Evolutionary conservation across 2,888 invertebrate genomes (phyloP).

Genomic region (Andrena marginata): DNA sequence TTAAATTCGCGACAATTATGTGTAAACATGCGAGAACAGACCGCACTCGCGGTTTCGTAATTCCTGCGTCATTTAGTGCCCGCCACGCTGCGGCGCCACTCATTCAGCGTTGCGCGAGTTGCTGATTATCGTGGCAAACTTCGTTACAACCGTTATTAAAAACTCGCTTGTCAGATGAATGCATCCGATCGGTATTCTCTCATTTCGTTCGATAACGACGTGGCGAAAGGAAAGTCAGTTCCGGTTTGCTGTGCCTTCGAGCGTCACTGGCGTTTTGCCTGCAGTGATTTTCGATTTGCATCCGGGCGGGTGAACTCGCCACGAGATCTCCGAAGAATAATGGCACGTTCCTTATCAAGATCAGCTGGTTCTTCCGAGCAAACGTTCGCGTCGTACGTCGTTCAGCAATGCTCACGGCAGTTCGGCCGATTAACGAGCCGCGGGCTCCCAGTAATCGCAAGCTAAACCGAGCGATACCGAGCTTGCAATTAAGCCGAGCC

Average conservation of each 20-base stretch:
- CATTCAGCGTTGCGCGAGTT: conserved; percentile 10
- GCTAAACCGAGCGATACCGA: conserved; percentile 2
- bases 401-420: conserved; percentile 1
- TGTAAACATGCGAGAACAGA: conserved; percentile 37
- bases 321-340: background rate
- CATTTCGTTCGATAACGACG: background rate
- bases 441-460: conserved; percentile 12
- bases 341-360: conserved; percentile 5
- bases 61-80: conserved; percentile 44
- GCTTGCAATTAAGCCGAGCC: conserved; percentile 17
- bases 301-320: background rate
- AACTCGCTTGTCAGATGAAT: background rate
- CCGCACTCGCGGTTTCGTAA: conserved; percentile 45
- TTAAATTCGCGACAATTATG: conserved; percentile 63
- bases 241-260: too few relatives aligned
- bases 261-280: too few relatives aligned
- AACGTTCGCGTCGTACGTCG: background rate
- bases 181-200: background rate
- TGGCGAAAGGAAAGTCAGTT: too few relatives aligned
- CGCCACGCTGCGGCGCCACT: conserved; percentile 16
- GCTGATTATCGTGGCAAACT: conserved; percentile 11
- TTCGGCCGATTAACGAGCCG: conserved; percentile 25
- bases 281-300: background rate
- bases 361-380: conserved; percentile 14
- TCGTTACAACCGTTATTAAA: conserved; percentile 30